Evolutionary conservation across 2,888 invertebrate genomes (phyloP), one percentile per base, ranked within the genome.

Genomic region (Callyntrura guangdongensis): DNA sequence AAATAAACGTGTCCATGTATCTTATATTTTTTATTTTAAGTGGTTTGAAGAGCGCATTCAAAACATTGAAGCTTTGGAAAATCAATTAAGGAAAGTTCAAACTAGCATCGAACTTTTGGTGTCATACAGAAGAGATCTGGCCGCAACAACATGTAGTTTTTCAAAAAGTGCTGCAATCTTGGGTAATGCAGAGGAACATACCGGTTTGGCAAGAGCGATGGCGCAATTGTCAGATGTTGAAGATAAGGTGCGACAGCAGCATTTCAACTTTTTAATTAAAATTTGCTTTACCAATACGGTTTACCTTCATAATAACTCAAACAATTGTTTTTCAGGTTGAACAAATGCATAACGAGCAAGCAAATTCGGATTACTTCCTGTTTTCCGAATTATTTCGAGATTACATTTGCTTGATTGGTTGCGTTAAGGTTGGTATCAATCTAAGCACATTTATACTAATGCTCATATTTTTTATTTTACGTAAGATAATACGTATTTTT

Each of bases 11-110:
- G 9, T 56, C 11, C 14, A 5, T 56, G 14, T 4, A n/a, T 56
- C 4, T 14, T 49, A 11, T 8, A 49, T 84, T 74, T 17, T 47
- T 0, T 12, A 53, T 92, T 72, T 95, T 95, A 94, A 99, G 98
- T 99, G 99, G 99, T 99, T 99, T 95, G 99, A 99, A 95, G 99
- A 99, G 95, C 98, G 98, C 94, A 97, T 97, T 36, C 96, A 97
- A 6, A 98, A 99, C 95, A 97, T 99, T 64, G 99, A 99, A 94
- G 97, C 97, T 56, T 95, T 99, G 27, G 99, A 99, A 95, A 96
- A 96, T 20, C 98, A 99, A 94, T 96, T 99, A 88, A 96, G 98
- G 69, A 98, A 98, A 93, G 95, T 99, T 82, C 98, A 98, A 95
- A 96, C 96, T 47, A 98, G 98, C 93, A 97, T 99, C 91, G 99